Conservation (phyloP, 2,888 invertebrate species). For the Marasmarcha lunaedactyla region DNA sequence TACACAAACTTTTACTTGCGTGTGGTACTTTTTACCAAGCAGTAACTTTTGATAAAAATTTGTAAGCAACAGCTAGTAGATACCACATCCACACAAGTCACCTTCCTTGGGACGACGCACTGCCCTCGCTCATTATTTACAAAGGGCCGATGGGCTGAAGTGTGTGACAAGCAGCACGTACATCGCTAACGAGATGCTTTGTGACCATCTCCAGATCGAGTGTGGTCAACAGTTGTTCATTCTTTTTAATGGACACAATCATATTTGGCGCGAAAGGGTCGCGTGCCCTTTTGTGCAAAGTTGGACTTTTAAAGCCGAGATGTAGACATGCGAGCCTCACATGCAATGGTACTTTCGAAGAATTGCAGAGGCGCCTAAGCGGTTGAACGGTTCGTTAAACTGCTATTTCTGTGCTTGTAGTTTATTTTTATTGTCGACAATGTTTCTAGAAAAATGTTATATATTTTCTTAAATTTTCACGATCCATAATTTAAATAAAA, state of each 20-base stretch:
- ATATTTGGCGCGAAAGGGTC: conserved; percentile 43
- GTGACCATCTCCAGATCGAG: conserved; percentile 58
- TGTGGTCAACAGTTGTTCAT: conserved; percentile 62
- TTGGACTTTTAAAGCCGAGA: conserved; percentile 51
- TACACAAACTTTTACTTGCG: too few species aligned
- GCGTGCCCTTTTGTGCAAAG: conserved; percentile 37
- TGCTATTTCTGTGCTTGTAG: too few species aligned
- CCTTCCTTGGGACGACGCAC: conserved; percentile 28
- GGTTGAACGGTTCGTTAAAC: too few species aligned
- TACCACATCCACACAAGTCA: conserved; percentile 3
- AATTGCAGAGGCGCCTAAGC: neutral
- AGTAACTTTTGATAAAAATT: too few species aligned
- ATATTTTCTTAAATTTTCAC: too few species aligned
- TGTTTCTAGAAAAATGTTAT: too few species aligned
- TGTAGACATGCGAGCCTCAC: conserved; percentile 35
- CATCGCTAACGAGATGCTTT: conserved; percentile 69
- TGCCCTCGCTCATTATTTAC: conserved; percentile 66
- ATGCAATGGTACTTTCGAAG: conserved; percentile 24
- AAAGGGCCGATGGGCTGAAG: conserved; percentile 65
- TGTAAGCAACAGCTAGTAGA: too few species aligned
- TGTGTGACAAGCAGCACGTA: conserved; percentile 67
- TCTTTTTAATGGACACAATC: conserved; percentile 65
- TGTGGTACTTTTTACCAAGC: too few species aligned
- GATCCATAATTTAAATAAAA: too few species aligned
- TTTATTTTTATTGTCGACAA: too few species aligned